phyloP scores from a whole-genome alignment of 2,113 vertebrate genomes.

The Eulemur macaco region DNA sequence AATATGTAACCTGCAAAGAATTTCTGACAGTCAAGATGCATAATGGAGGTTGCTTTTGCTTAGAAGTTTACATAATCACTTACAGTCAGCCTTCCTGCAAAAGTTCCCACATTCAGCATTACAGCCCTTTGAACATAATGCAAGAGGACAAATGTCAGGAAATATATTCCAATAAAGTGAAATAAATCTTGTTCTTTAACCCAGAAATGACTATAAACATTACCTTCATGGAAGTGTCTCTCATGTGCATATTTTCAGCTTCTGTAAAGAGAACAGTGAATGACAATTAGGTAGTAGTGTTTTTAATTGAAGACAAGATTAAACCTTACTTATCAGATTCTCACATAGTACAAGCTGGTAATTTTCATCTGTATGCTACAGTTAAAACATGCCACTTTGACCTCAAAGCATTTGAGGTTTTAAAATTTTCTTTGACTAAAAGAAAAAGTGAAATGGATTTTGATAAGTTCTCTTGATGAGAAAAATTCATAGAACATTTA shows the following conservation, averaged over 20 bases:
- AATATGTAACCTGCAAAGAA: slow-evolving; percentile 51
- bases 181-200: slow-evolving; percentile 77
- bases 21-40: slow-evolving; percentile 61
- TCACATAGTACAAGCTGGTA: not conserved
- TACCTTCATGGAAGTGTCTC: slow-evolving; percentile 77
- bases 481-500: not conserved
- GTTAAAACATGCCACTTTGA: slow-evolving; percentile 35
- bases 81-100: slow-evolving; percentile 74
- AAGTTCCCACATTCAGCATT: slow-evolving; percentile 71
- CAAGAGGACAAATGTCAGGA: slow-evolving; percentile 83
- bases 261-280: slow-evolving; percentile 48
- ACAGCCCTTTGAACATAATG: slow-evolving; percentile 79
- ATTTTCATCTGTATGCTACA: not conserved
- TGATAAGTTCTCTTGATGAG: not conserved
- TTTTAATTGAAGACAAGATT: slow-evolving; percentile 69
- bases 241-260: slow-evolving; percentile 62
- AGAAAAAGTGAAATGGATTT: slow-evolving; percentile 18
- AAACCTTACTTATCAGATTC: slow-evolving; percentile 52
- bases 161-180: slow-evolving; percentile 79
- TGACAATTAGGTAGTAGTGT: slow-evolving; percentile 53
- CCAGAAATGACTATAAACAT: slow-evolving; percentile 80
- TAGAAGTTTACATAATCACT: slow-evolving; percentile 81
- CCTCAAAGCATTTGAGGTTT: slow-evolving; percentile 34
- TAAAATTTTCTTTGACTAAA: slow-evolving; percentile 19
- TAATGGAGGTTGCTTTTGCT: slow-evolving; percentile 64